Evolutionary conservation across 2,888 invertebrate genomes (phyloP), one percentile per base, ranked within the genome.

Genomic region (Drosophila dives): DNA sequence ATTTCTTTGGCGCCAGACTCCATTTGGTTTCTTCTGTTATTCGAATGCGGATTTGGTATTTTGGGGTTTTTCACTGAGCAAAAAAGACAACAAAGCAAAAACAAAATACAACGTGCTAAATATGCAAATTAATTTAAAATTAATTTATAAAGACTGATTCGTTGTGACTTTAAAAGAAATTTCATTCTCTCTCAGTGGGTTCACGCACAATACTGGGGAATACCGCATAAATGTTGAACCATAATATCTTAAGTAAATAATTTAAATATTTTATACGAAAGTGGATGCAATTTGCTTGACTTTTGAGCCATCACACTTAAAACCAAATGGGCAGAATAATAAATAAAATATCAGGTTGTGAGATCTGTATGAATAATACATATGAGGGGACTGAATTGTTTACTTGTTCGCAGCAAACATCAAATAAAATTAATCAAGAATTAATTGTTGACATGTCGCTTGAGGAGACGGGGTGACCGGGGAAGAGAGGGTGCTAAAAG

Each of bases 1-100:
- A 86, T 90, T 87, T 90, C 84, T 81, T 83, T 88, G 90, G 90
- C 89, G 90, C 90, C 90, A 90, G 78, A 75, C 71, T 12, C 29
- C 59, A 50, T 29, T 38, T 26, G 26, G 17, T 63, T 59, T 80
- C 66, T 77, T 7, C 29, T 56, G 55, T 49, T 64, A 69, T 66
- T 64, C 17, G 65, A 58, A 75, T 75, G 74, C 85, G 86, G 85
- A 86, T 84, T 85, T 86, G 29, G 53, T 65, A 72, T 58, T 36
- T 69, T 42, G 56, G 80, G 83, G 69, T 68, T 83, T 82, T 76
- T 63, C 26, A 54, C 62, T 51, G 59, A 55, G 69, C 68, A 60
- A 33, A 15, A 15, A 45, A 15, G 26, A 3, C 1, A 26, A 7
- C 2, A 38, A 20, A 12, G 26, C 20, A 55, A 12, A 49, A 40